phyloP scores from a whole-genome alignment of 1,140 invertebrate species.

The Pseudachorutes palmiensis region DNA sequence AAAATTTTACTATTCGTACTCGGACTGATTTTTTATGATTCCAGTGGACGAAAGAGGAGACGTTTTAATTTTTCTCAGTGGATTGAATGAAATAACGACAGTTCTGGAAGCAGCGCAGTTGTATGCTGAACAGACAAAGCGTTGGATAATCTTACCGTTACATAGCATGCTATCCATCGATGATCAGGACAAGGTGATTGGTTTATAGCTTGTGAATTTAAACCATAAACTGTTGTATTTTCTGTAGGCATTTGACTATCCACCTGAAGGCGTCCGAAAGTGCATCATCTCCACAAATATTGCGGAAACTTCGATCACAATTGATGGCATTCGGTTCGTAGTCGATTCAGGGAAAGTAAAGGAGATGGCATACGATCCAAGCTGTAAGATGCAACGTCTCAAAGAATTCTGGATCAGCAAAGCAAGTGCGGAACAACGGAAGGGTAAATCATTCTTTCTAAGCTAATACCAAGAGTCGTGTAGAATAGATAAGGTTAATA shows the following conservation, averaged over 20 bases:
- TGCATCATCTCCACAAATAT: slow-evolving; percentile 99
- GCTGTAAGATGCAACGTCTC: slow-evolving; percentile 74
- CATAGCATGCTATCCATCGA: slow-evolving; percentile 86
- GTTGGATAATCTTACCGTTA: slow-evolving; percentile 91
- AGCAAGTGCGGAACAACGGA: slow-evolving; percentile 93
- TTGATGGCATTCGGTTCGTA: slow-evolving; percentile 96
- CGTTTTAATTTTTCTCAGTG: slow-evolving; percentile 91
- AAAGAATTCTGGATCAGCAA: slow-evolving; percentile 96
- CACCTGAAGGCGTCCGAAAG: slow-evolving; percentile 90
- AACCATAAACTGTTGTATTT: slow-evolving; percentile 14
- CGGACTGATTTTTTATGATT: slow-evolving; percentile 39
- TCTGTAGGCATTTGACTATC: slow-evolving; percentile 83
- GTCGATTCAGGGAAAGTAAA: slow-evolving; percentile 95
- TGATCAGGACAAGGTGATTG: slow-evolving; percentile 95
- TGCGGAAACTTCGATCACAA: slow-evolving; percentile 97
- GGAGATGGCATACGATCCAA: slow-evolving; percentile 90
- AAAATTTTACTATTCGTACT: not conserved
- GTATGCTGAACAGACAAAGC: slow-evolving; percentile 66
- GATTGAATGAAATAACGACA: slow-evolving; percentile 86
- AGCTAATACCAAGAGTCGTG: not conserved
- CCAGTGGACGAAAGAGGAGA: slow-evolving; percentile 80
- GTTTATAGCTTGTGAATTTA: slow-evolving; percentile 19
- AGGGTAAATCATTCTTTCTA: too few relatives aligned
- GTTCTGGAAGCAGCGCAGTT: slow-evolving; percentile 78
- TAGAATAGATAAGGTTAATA: slow-evolving; percentile 2